These are phyloP conservation scores for Eulemur coronatus DNA, from an alignment of 2,797 vertebrate species.

Conservation along the genomic window DNA sequence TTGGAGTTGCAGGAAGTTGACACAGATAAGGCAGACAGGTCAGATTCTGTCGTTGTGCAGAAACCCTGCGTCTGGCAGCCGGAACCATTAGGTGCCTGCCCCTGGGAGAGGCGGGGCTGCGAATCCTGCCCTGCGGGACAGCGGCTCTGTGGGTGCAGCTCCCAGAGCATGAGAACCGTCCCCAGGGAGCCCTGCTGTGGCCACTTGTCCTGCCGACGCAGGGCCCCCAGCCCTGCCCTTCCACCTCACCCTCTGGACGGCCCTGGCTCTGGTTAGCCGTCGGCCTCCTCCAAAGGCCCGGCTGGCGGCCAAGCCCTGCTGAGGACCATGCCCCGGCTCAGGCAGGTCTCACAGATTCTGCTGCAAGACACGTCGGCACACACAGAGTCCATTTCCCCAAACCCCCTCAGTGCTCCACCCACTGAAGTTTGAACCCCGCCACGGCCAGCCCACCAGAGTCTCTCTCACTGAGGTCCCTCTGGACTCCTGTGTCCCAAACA, in stretches of 20 bases:
- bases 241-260: background rate
- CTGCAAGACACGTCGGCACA: background rate
- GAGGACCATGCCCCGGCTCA: fast-evolving
- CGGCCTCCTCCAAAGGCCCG: fast-evolving
- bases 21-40: fast-evolving
- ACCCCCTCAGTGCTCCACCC: fast-evolving
- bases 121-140: background rate
- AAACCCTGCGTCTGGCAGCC: no score
- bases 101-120: background rate
- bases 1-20: background rate
- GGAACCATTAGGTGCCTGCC: fast-evolving
- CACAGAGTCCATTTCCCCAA: background rate
- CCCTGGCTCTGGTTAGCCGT: background rate
- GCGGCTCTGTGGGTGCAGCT: fast-evolving
- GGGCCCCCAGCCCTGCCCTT: no score
- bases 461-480: background rate
- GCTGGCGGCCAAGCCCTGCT: no score
- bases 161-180: no score
- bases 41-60: background rate
- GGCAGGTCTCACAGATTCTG: background rate
- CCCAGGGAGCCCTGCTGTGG: fast-evolving
- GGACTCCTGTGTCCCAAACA: background rate
- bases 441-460: fast-evolving
- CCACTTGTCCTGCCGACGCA: background rate
- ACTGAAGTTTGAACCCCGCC: background rate